Base-by-base conservation (phyloP, 2,888 invertebrate genomes). In the Alviniconcha strummeri region DNA sequence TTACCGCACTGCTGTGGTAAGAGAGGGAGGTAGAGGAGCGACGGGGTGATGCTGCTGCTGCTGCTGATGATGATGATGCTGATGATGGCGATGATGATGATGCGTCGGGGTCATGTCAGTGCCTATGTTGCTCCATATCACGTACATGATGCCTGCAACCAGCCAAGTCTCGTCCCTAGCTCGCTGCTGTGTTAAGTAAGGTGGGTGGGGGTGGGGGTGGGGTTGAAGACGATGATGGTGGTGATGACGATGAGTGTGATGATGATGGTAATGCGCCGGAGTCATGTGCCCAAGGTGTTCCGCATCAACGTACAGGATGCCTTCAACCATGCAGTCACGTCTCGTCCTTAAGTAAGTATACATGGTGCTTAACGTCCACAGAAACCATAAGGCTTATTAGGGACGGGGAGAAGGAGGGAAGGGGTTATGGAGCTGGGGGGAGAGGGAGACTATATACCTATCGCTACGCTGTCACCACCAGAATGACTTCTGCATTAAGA, bases 71-170 rank as follows among this genome's bases (percentile, higher is more conserved):
- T 77, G 77, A 56, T 77, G 77, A 56, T 7, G 17, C 0, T 55
- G 57, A 17, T 55, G 77, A 55, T 55, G 56, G 9, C 2, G 13
- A 13, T 77, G 77, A 77, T 17, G 57, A 56, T 77, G 52, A 72
- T 36, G 72, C 3, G 7, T 13, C 83, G 17, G 5, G 83, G 83
- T 17, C 81, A 74, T 15, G 82, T 56, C n/a, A 60, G 19, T 81
- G 9, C 96, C 96, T 83, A 97, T 96, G 90, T 96, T 96, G 89
- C 95, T 97, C 98, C 98, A 98, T 97, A 98, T 98, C 81, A 98
- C 97, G 94, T 97, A 98, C 91, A 98, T 96, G 74, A 98, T 98
- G 81, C 98, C 91, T 91, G 88, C 8, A 85, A 83, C 6, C 11
- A 36, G 36, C 1, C 36, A 60, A 36, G 36, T 36, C 36, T 36